Evolutionary conservation across 1,140 invertebrate genomes (phyloP), one percentile per base, ranked within the genome.

Genomic region (Heliconius nattereri): DNA sequence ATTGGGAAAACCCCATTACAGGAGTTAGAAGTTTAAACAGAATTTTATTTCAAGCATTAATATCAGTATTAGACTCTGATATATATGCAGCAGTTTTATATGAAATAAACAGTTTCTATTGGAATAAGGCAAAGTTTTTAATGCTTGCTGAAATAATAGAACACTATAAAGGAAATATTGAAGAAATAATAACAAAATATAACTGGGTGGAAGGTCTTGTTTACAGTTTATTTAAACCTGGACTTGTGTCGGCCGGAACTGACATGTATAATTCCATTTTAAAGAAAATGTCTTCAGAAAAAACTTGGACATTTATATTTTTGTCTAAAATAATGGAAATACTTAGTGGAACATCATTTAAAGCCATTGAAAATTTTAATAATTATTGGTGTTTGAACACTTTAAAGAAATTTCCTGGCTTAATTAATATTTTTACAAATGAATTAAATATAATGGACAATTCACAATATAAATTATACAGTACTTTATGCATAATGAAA

Each of bases 121-220:
- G 94, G 94, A 95, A 93, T 78, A 95, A 94, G 86, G 93, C 91
- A 20, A 95, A 94, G 75, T 95, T 89, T 89, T 87, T 94, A 72
- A 92, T 91, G 90, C 79, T 95, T 16, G 85, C 90, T 78, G 93
- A 94, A 85, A 88, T 94, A 40, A 89, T 94, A 81, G 86, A 87
- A 66, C 74, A 86, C 20, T 81, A 75, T 70, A 86, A 86, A 75
- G 75, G 52, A n/a, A 84, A 85, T 84, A 78, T 89, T 76, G 32
- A 73, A 37, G 40, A 70, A 23, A 75, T 88, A 35, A 23, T 88
- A 32, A 40, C 78, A 19, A 75, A 84, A 70, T 85, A 87, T 82
- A 78, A 85, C 66, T 94, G 89, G 86, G 74, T 91, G 75, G 78
- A 89, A 71, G 94, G 94, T 20, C 83, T 95, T n/a, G 78, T 90